Percentiles rank a stretch among this genome's conserved stretches.
Evolutionary conservation across 2,113 vertebrate genomes (phyloP).

Genomic region (Sinocyclocheilus rhinocerous): DNA sequence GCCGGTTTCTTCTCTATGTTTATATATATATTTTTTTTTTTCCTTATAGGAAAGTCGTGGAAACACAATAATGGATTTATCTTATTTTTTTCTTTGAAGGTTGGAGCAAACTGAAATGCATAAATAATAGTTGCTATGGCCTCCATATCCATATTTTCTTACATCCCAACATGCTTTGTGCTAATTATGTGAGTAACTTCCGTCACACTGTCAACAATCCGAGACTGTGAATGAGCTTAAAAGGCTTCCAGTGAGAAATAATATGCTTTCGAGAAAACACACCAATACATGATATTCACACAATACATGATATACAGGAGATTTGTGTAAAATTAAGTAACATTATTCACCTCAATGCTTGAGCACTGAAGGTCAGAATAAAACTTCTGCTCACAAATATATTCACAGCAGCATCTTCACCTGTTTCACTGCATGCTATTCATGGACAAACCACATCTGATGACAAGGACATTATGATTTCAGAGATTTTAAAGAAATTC

Average conservation of each 20-base stretch:
- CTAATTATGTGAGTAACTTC: neutral
- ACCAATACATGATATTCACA: neutral
- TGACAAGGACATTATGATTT: no score
- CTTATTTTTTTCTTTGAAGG: neutral
- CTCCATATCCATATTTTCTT: neutral
- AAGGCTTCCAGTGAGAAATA: neutral
- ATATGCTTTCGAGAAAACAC: neutral
- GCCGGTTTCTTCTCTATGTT: no score
- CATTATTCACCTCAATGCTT: neutral
- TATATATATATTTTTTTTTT: no score
- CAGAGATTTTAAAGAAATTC: no score
- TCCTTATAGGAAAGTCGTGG: no score
- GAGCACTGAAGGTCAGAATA: no score
- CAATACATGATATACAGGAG: neutral
- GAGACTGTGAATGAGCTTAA: neutral
- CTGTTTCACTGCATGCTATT: no score
- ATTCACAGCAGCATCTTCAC: no score
- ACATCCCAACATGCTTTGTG: neutral
- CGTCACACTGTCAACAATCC: neutral
- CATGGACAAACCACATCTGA: no score
- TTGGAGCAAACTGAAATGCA: neutral
- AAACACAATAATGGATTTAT: no score
- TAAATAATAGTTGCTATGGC: neutral
- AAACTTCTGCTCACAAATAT: no score
- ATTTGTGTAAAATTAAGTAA: neutral